Base-by-base conservation (phyloP, 2,113 vertebrate species). In the Montifringilla adamsi region DNA sequence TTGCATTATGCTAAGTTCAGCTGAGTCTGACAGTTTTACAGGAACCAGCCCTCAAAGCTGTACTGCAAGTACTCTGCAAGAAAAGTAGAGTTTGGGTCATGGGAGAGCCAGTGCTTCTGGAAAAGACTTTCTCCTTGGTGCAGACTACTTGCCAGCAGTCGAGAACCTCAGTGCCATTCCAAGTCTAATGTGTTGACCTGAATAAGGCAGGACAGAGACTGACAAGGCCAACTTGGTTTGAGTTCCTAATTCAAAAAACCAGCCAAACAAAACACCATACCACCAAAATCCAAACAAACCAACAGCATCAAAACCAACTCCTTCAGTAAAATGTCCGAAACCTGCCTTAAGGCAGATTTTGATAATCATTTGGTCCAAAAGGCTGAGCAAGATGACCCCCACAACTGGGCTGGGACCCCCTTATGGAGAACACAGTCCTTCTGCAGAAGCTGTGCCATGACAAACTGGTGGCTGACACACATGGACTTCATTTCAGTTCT, bases 201-300 rank as follows among this genome's bases (percentile, higher is more conserved):
- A 47, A 13, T 46, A 86, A 76, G 26, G 13, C n/a, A 64, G 31
- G 49, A 80, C 26, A 90, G 14, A 74, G 20, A 60, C 35, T 43
- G 28, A 49, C 7, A 50, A 46, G 14, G 24, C 37, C 39, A 64
- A 14, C 9, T 27, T 41, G 8, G 10, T 56, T 73, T 76, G 22
- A 83, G 37, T 62, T 62, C 55, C 27, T 31, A 39, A 35, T 31
- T 56, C 2, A 0, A 20, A 20, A 16, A 31, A 0, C 0, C 21
- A 55, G n/a, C 4, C 23, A 31, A 68, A 55, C 9, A 43, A 52
- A 58, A 39, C 35, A 21, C 3, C 23, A 15, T 4, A 39, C 20
- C 17, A 44, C 19, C 8, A 55, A 44, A 75, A 41, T 5, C 7
- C 28, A 58, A 53, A 12, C 17, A 28, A 19, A 37, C 6, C 33